phyloP scores from a whole-genome alignment of 1,140 invertebrate genomes.

The Schlechtendalia chinensis region DNA sequence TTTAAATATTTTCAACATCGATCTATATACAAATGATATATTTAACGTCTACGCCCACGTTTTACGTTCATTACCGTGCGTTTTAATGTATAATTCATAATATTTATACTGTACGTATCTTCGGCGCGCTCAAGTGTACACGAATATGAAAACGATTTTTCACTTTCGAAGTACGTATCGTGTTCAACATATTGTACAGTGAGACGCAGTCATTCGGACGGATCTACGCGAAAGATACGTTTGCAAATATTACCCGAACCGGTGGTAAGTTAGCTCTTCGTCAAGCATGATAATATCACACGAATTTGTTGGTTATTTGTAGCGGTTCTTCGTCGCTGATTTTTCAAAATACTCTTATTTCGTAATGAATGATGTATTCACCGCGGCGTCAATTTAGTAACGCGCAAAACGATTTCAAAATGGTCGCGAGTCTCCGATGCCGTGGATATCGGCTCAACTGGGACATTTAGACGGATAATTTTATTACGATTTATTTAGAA shows the following conservation, averaged over 20 bases:
- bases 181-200: no score
- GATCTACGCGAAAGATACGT: neutral
- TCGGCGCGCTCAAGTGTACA: neutral
- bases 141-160: neutral
- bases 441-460: no score
- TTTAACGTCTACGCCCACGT: neutral
- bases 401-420: neutral
- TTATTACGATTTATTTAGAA: no score
- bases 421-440: no score
- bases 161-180: no score
- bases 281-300: neutral
- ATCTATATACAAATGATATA: neutral
- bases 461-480: no score
- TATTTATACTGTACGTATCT: neutral
- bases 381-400: neutral
- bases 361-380: neutral
- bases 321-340: neutral
- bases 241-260: neutral
- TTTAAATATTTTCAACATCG: neutral
- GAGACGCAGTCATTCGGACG: no score
- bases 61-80: neutral
- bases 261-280: neutral
- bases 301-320: neutral
- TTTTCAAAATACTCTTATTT: slow-evolving; percentile 7
- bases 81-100: slow-evolving; percentile 32